phyloP scores from a whole-genome alignment of 2,888 invertebrate species.

The Orthonychiurus folsomi region DNA sequence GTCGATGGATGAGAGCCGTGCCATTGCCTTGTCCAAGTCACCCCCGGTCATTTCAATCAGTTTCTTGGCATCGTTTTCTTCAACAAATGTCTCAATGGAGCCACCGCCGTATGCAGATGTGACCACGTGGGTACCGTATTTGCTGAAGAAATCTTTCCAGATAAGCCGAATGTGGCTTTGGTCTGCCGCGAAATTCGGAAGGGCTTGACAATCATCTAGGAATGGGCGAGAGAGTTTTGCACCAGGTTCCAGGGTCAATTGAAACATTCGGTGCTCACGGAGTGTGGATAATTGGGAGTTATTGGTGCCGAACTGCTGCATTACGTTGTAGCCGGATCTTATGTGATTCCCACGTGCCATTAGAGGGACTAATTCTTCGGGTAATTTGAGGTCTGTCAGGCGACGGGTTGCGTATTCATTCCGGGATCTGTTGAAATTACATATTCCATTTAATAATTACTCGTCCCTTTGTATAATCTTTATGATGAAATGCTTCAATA shows the following conservation, averaged over 20 bases:
- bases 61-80: background rate
- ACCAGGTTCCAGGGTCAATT: background rate
- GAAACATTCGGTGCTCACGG: constrained; percentile 2
- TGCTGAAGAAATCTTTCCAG: constrained; percentile 6
- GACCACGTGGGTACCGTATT: constrained; percentile 11
- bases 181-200: background rate
- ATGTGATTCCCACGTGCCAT: background rate
- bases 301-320: background rate
- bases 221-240: background rate
- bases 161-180: background rate
- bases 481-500: no score
- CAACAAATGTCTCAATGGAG: constrained; percentile 1
- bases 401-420: background rate
- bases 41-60: background rate
- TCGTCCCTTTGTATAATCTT: no score
- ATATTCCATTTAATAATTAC: no score
- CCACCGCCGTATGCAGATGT: constrained; percentile 15
- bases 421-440: background rate
- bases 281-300: background rate
- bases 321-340: background rate
- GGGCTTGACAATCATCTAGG: background rate
- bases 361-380: background rate
- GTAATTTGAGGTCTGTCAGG: background rate
- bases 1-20: background rate
- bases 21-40: background rate